phyloP scores from a whole-genome alignment of 2,797 vertebrate species.

The Columba guinea region DNA sequence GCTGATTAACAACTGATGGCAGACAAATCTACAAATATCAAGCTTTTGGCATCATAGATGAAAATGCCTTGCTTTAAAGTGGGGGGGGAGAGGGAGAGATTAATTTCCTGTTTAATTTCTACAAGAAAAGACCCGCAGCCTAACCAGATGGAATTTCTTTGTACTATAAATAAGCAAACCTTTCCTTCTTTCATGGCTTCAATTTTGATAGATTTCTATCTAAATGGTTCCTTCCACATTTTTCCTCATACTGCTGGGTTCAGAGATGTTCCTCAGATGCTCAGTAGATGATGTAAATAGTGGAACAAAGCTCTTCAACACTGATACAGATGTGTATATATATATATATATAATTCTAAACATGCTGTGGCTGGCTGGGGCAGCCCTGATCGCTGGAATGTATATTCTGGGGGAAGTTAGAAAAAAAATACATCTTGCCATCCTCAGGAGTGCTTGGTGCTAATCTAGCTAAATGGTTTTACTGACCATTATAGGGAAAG shows the following conservation, averaged over 20 bases:
- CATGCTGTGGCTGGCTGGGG: neutral
- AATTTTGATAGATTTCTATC: slow-evolving; percentile 22
- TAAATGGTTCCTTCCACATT: slow-evolving; percentile 8
- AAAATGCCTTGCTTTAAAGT: slow-evolving; percentile 23
- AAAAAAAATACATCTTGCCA: neutral
- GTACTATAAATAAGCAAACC: slow-evolving; percentile 9
- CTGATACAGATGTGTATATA: neutral
- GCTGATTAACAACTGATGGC: slow-evolving; percentile 10
- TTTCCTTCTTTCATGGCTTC: neutral
- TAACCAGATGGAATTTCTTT: slow-evolving; percentile 19
- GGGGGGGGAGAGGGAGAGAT: neutral
- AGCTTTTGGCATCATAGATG: slow-evolving; percentile 41
- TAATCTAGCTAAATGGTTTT: neutral
- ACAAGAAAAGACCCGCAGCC: neutral
- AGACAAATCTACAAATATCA: slow-evolving; percentile 20
- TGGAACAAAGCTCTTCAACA: neutral
- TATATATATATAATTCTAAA: neutral
- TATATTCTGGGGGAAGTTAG: neutral
- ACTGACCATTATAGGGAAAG: neutral
- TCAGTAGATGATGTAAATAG: neutral
- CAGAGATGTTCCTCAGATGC: neutral
- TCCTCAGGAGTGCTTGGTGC: neutral
- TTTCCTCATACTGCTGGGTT: neutral
- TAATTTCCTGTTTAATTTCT: slow-evolving; percentile 55
- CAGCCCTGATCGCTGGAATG: neutral